These are phyloP conservation scores for Medauroidea extradentata DNA, from an alignment of 1,140 invertebrate genomes.

Conservation along the genomic window DNA sequence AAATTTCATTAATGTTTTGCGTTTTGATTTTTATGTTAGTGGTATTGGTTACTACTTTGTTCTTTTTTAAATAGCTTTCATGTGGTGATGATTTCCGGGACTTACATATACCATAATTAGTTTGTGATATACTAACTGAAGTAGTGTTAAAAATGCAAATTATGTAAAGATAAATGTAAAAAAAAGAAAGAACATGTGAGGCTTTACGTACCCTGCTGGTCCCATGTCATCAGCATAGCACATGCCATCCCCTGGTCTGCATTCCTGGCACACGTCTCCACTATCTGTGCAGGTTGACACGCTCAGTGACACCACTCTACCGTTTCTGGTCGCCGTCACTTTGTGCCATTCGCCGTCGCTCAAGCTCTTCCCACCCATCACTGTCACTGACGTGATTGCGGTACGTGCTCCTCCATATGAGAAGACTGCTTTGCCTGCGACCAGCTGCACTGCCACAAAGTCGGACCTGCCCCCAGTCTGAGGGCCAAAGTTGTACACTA, in stretches of 20 bases:
- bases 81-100: no score
- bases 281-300: conserved; percentile 75
- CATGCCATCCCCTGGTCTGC: conserved; percentile 67
- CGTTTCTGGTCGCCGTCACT: conserved; percentile 84
- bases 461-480: conserved; percentile 84
- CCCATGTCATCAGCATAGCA: conserved; percentile 83
- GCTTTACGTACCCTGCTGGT: conserved; percentile 66
- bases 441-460: conserved; percentile 85
- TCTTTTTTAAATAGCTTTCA: not conserved
- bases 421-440: conserved; percentile 76
- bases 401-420: conserved; percentile 85
- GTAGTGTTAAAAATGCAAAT: not conserved
- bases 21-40: no score
- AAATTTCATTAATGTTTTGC: no score
- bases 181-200: conserved; percentile 10
- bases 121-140: not conserved
- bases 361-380: conserved; percentile 58
- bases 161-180: conserved; percentile 17
- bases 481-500: conserved; percentile 86
- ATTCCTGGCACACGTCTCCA: conserved; percentile 81
- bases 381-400: conserved; percentile 72
- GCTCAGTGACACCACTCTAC: conserved; percentile 77
- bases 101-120: no score
- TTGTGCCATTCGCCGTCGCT: conserved; percentile 88
- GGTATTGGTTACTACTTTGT: not conserved